Evolutionary conservation across 2,113 vertebrate species (phyloP).

Genomic region (Zosterops lateralis): DNA sequence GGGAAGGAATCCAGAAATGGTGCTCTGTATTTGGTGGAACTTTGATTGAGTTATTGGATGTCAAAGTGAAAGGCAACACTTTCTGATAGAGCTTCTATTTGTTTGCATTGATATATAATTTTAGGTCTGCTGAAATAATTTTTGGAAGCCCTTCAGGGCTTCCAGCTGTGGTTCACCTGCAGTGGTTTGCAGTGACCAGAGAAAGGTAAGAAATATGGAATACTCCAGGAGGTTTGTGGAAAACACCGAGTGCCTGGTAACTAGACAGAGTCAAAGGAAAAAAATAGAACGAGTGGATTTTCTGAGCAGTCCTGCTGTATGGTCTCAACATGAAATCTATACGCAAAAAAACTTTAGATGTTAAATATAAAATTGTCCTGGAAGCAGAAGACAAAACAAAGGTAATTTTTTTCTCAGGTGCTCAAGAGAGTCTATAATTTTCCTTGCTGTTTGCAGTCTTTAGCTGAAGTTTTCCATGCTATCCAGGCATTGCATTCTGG

Average conservation of each 20-base stretch:
- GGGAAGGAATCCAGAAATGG: neutral
- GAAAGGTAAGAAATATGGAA: neutral
- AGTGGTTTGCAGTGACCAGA: neutral
- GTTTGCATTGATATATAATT: fast-evolving
- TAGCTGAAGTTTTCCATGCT: neutral
- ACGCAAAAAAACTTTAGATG: neutral
- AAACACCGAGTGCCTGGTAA: neutral
- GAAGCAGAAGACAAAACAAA: neutral
- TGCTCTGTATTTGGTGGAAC: neutral
- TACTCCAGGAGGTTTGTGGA: neutral
- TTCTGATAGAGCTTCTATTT: neutral
- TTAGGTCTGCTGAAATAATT: neutral
- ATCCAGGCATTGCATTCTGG: neutral
- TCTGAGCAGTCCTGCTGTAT: neutral
- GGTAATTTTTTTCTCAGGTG: neutral
- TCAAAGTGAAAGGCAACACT: neutral
- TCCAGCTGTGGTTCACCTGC: neutral
- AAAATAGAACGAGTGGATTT: neutral
- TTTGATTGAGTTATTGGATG: neutral
- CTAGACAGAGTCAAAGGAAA: neutral
- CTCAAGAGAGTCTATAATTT: neutral
- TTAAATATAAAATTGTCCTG: neutral
- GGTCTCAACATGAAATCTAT: neutral
- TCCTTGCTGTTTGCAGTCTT: neutral
- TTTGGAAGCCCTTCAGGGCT: neutral